Evolutionary conservation across 2,113 vertebrate species (phyloP), one percentile per base, ranked within the genome.

Genomic region (Martes martes): DNA sequence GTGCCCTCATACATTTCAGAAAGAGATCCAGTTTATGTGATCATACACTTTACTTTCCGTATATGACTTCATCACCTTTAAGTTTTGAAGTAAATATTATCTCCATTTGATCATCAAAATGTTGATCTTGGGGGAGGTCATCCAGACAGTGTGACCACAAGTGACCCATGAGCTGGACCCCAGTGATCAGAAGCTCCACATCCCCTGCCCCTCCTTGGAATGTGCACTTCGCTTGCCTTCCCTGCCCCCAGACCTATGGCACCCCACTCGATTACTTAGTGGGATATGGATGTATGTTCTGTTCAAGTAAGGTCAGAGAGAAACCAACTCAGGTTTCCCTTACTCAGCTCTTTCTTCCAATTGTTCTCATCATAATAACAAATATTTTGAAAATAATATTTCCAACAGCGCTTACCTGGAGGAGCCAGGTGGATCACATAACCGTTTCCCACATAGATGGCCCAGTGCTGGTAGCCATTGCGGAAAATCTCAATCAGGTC

Each of bases 401-500:
- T 16, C 36, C 4, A 86, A 21, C 15, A 28, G 7, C 1, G 1
- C 94, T 96, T 95, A 98, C 98, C 31, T 24, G 65, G 78, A 16
- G 96, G 50, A 21, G 69, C 45, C 42, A 98, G 92, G 67, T 98
- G 98, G 57, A 98, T 83, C 28, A 98, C 95, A 3, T 96, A 92
- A n/a, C 96, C 97, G 1, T 78, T 11, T 0, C 98, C 98, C 78
- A 98, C 85, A 28, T 98, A 98, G 21, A 98, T n/a, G 11, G 96
- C 98, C 98, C 98, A 98, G 87, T 98, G 97, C 2, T 84, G 1
- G 26, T 95, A 97, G 63, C 52, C 57, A 11, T 21, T 0, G 1
- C 33, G 95, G 21, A 31, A 94, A 78, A 98, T 98, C 88, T 98
- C 96, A 50, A 98, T 97, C n/a, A 98, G 92, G 91, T 98, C 98